Conservation (phyloP, 2,888 invertebrate species). For the Metallyticus violacea region DNA sequence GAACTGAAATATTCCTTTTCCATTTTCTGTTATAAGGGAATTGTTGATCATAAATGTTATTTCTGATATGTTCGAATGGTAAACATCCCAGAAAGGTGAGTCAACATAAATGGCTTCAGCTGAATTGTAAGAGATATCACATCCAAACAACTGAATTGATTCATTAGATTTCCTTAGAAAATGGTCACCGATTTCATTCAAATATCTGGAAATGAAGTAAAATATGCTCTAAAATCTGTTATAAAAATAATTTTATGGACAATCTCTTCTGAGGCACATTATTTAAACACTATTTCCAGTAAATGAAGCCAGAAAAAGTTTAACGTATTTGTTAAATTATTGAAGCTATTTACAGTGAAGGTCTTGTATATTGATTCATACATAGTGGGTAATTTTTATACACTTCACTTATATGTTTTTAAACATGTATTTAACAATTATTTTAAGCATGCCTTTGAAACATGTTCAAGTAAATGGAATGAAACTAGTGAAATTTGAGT, state of each 20-base stretch:
- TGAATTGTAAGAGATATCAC: conserved; percentile 76
- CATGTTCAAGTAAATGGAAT: too few species aligned
- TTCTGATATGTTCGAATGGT: conserved; percentile 83
- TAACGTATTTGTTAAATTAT: too few species aligned
- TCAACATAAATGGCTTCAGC: conserved; percentile 79
- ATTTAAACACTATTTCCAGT: background rate
- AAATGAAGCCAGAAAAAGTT: too few species aligned
- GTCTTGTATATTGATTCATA: too few species aligned
- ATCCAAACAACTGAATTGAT: conserved; percentile 73
- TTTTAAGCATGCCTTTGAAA: too few species aligned
- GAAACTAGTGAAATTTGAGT: too few species aligned
- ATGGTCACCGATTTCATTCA: conserved; percentile 82
- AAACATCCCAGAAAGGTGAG: conserved; percentile 83
- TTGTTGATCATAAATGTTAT: conserved; percentile 86
- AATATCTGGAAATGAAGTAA: conserved; percentile 35
- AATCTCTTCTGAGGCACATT: background rate
- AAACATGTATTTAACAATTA: too few species aligned
- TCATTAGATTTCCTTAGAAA: conserved; percentile 86
- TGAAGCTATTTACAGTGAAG: too few species aligned
- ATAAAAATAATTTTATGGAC: background rate
- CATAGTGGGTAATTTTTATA: too few species aligned
- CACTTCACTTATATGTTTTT: too few species aligned
- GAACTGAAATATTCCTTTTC: conserved; percentile 81
- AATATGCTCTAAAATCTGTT: too few species aligned
- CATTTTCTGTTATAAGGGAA: conserved; percentile 82